Evolutionary conservation across 2,888 invertebrate species (phyloP), one percentile per base, ranked within the genome.

Genomic region (Disparrhopalites patrizii): DNA sequence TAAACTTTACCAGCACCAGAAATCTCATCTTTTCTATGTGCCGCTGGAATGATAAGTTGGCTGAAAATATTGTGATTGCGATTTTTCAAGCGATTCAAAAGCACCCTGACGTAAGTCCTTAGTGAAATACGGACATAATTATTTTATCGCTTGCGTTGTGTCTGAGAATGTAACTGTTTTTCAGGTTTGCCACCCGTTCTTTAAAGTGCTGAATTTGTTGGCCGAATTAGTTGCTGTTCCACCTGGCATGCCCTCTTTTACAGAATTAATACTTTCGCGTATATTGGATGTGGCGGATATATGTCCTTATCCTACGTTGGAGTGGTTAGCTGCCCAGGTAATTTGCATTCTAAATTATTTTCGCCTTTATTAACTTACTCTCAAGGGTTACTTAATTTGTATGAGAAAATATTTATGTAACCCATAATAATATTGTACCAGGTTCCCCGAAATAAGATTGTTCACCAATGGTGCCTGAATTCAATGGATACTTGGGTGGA

Each of bases 401-500:
- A 40, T 55, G 30, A 47, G 20, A 40, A 36, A 36, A 36, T 8
- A 10, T 13, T 36, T 10, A 36, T 36, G 36, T 8, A 10, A 36
- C 8, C 3, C 25, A 18, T 20, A 18, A 54, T 54, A 13, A 7
- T 27, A 20, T 30, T 31, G 30, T 1, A 13, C 1, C 80, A 81
- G 72, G 81, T 88, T 57, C 81, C 93, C 0, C 85, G 93, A 68
- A 95, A 93, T 81, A 90, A 93, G 78, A 84, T 91, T 56, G 93
- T 92, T 0, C 93, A 93, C 79, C 86, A 89, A 54, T 94, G 93
- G 91, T 92, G 93, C 15, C 82, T 95, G n/a, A 89, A 88, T 75
- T 90, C 90, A n/a, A 86, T 93, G 75, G 93, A 93, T 73, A 88
- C 86, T 27, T 95, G 95, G 94, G 84, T 94, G 64, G 94, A 95